Conservation (phyloP, 2,797 vertebrate species). For the Megalops cyprinoides region DNA sequence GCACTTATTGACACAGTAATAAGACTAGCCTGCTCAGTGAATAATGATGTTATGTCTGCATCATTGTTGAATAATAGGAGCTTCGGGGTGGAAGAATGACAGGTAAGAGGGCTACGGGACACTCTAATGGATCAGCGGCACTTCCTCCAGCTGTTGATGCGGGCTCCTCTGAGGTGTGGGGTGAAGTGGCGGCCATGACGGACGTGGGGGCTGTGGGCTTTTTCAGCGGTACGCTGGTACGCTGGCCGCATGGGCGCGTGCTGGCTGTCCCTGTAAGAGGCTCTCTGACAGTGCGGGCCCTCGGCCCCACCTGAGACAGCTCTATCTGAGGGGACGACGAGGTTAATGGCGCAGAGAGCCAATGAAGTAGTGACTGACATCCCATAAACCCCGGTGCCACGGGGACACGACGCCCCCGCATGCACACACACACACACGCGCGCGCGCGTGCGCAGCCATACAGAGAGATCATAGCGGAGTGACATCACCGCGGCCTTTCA, state of each 20-base stretch:
- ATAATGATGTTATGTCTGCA: slow-evolving; percentile 3
- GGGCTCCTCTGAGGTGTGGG: background rate
- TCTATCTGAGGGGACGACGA: slow-evolving; percentile 41
- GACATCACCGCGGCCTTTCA: slow-evolving; percentile 43
- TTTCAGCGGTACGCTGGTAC: background rate
- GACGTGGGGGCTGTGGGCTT: background rate
- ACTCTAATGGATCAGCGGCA: background rate
- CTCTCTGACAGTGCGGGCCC: background rate
- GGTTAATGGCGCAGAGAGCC: slow-evolving; percentile 55
- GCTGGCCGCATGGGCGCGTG: background rate
- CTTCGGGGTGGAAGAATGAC: background rate
- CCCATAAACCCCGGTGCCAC: slow-evolving; percentile 47
- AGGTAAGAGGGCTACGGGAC: background rate
- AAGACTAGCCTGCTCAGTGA: background rate
- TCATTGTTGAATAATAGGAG: background rate
- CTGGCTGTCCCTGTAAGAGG: background rate
- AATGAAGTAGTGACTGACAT: slow-evolving; percentile 50
- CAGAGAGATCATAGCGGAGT: slow-evolving; percentile 1
- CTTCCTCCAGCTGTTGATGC: background rate
- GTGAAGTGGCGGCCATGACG: background rate
- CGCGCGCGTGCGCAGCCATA: background rate
- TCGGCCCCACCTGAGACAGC: slow-evolving; percentile 42
- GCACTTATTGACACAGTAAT: background rate
- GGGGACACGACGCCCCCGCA: slow-evolving; percentile 16
- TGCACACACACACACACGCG: slow-evolving; percentile 17